A percentile compares a stretch with the other conserved stretches of the same genome.
These are phyloP conservation scores for Drosophila grimshawi DNA, from an alignment of 1,140 invertebrate species.

Conservation along the genomic window DNA sequence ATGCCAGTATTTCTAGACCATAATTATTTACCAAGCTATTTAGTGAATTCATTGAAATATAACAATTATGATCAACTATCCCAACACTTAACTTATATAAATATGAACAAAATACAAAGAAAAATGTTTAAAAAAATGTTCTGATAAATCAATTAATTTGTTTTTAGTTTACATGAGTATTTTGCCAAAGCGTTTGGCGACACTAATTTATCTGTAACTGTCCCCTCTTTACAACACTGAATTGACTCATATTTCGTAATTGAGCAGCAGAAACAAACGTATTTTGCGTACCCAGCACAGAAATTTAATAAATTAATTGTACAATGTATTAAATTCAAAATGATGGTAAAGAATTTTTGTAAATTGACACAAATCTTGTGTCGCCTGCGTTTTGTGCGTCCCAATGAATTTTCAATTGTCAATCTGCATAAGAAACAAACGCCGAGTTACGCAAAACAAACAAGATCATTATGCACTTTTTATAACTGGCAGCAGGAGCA, in stretches of 20 bases:
- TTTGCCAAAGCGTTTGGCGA: neutral
- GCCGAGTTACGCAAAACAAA: constrained; percentile 1
- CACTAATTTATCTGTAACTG: neutral
- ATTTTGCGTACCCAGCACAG: neutral
- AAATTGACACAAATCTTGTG: constrained; percentile 47
- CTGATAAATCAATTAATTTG: neutral
- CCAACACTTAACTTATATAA: too few species aligned
- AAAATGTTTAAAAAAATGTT: neutral
- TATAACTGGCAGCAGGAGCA: constrained; percentile 1
- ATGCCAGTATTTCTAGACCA: too few species aligned
- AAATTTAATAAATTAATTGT: constrained; percentile 23
- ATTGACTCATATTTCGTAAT: constrained; percentile 65
- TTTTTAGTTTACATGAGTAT: neutral
- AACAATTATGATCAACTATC: too few species aligned
- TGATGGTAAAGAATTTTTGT: constrained; percentile 59
- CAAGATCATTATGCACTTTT: constrained; percentile 18
- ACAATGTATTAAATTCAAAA: constrained; percentile 59
- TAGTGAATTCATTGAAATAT: too few species aligned
- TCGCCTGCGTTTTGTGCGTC: constrained; percentile 30
- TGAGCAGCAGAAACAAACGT: constrained; percentile 14
- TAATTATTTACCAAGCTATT: too few species aligned
- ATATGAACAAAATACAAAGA: neutral
- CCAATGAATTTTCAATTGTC: constrained; percentile 26
- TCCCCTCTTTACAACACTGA: constrained; percentile 51
- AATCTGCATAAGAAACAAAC: neutral